Evolutionary conservation across 2,888 invertebrate species (phyloP).

Genomic region (Pristionchus exspectatus): DNA sequence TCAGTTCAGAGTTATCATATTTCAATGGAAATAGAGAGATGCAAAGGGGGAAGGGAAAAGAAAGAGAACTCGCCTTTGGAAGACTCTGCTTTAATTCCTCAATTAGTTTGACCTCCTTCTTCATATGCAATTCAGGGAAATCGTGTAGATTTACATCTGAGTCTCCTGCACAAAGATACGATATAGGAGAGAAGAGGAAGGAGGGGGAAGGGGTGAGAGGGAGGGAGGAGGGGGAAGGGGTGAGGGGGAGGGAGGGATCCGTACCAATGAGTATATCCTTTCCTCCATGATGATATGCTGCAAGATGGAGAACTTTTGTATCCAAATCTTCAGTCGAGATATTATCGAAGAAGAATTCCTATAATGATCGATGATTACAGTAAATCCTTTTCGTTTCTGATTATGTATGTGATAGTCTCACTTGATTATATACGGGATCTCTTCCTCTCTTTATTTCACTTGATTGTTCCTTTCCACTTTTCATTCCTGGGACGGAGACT

Average conservation of each 20-base stretch:
- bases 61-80: slow-evolving; percentile 69
- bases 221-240: neutral
- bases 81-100: slow-evolving; percentile 79
- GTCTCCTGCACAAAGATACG: slow-evolving; percentile 70
- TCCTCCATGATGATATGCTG: neutral
- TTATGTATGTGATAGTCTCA: slow-evolving; percentile 50
- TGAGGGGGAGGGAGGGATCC: too few relatives aligned
- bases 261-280: neutral
- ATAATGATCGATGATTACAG: too few relatives aligned
- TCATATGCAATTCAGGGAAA: slow-evolving; percentile 78
- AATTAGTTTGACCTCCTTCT: slow-evolving; percentile 80
- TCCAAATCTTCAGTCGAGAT: neutral
- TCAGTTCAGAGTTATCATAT: neutral
- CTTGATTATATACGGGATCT: slow-evolving; percentile 79
- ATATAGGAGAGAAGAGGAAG: too few relatives aligned
- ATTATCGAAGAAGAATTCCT: neutral
- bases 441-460: slow-evolving; percentile 79
- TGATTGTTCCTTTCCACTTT: slow-evolving; percentile 79
- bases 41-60: neutral
- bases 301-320: neutral
- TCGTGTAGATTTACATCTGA: slow-evolving; percentile 79
- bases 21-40: neutral
- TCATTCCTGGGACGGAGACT: slow-evolving; percentile 80
- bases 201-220: neutral
- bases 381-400: neutral